These are phyloP conservation scores for Hypena proboscidalis DNA, from an alignment of 2,888 invertebrate genomes.

Conservation along the genomic window DNA sequence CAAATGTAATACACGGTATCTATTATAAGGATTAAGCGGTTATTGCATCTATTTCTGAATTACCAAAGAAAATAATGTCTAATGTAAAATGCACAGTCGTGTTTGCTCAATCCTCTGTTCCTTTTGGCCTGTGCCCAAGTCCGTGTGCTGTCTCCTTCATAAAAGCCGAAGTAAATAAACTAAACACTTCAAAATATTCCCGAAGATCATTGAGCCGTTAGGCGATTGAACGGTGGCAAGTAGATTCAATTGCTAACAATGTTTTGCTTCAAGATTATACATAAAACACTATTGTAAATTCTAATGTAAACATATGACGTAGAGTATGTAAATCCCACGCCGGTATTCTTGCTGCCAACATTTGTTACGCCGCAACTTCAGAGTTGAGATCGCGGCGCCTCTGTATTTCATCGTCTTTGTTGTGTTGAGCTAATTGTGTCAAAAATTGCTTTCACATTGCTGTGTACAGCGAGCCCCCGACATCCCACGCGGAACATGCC, in stretches of 20 bases:
- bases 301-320: conserved; percentile 61
- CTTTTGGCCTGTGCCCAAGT: conserved; percentile 71
- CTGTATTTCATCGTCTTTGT: conserved; percentile 56
- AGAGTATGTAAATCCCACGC: conserved; percentile 59
- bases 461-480: conserved; percentile 29
- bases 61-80: conserved; percentile 46
- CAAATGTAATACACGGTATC: conserved; percentile 23
- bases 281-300: conserved; percentile 40
- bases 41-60: conserved; percentile 41
- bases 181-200: conserved; percentile 56
- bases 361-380: conserved; percentile 65
- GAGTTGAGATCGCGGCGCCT: conserved; percentile 52
- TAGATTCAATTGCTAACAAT: conserved; percentile 45
- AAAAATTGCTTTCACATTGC: conserved; percentile 37
- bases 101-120: conserved; percentile 48
- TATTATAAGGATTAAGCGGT: conserved; percentile 23
- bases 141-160: conserved; percentile 58
- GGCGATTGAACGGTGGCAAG: conserved; percentile 22
- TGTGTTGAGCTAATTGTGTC: conserved; percentile 39
- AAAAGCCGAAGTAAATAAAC: conserved; percentile 51
- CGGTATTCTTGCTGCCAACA: conserved; percentile 66
- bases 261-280: conserved; percentile 46
- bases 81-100: conserved; percentile 37
- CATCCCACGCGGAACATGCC: conserved; percentile 51
- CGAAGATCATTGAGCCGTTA: conserved; percentile 32